phyloP scores from a whole-genome alignment of 2,113 vertebrate species.

The Paralichthys olivaceus region DNA sequence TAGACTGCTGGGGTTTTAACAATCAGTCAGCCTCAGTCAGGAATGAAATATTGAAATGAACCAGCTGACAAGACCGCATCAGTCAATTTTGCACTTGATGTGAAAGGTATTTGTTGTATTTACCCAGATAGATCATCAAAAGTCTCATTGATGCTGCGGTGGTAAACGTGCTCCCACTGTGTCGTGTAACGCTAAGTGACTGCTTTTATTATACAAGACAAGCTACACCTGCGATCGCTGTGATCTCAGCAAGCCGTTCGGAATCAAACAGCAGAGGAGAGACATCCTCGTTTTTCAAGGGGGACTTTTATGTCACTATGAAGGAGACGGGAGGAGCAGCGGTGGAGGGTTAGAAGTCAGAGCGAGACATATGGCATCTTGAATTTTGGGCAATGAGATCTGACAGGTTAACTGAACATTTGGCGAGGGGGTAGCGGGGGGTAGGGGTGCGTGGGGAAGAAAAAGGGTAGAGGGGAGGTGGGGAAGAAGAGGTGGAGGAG shows the following conservation, averaged over 20 bases:
- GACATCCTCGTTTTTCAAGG: constrained; percentile 64
- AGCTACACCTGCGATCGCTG: constrained; percentile 55
- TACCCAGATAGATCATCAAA: constrained; percentile 54
- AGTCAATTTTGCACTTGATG: background rate
- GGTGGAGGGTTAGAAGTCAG: constrained; percentile 73
- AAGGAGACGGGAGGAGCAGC: constrained; percentile 55
- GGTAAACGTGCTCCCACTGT: constrained; percentile 22
- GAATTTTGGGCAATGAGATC: constrained; percentile 85
- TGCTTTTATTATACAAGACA: constrained; percentile 67
- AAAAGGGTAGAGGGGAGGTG: constrained; percentile 35
- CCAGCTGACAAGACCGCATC: background rate
- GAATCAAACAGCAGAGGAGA: constrained; percentile 67
- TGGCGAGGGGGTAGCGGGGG: constrained; percentile 60
- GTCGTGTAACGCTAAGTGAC: constrained; percentile 53
- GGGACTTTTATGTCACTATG: constrained; percentile 79
- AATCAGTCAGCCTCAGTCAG: constrained; percentile 10
- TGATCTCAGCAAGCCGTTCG: constrained; percentile 69
- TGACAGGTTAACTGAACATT: constrained; percentile 87
- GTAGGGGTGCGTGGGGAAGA: constrained; percentile 27
- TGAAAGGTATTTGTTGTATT: constrained; percentile 29
- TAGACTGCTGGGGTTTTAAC: constrained; percentile 8
- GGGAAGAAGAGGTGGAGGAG: constrained; percentile 19
- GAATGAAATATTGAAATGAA: background rate
- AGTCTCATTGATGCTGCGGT: constrained; percentile 5
- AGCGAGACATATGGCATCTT: constrained; percentile 89